A percentile compares a stretch with the other conserved stretches of the same genome.
phyloP scores from a whole-genome alignment of 2,113 vertebrate species.

The Mohoua ochrocephala region DNA sequence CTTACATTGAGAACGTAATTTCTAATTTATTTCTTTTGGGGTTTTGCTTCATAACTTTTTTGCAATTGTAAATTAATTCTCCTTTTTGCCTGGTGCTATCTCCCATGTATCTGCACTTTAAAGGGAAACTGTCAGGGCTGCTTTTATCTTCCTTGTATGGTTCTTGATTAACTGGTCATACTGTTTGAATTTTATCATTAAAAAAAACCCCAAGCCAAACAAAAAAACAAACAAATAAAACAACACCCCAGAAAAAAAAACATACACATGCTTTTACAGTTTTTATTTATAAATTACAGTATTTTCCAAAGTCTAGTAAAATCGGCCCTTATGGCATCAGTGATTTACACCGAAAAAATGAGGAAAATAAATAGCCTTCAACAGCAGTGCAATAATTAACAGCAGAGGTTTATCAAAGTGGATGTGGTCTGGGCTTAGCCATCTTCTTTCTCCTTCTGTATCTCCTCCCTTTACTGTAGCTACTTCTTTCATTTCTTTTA shows the following conservation, averaged over 20 bases:
- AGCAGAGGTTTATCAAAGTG: neutral
- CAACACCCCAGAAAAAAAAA: rapidly evolving
- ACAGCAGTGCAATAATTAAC: neutral
- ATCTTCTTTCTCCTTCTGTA: neutral
- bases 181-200: neutral
- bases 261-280: neutral
- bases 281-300: neutral
- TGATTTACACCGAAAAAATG: neutral
- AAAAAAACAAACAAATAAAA: neutral
- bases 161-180: neutral
- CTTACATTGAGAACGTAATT: too few relatives aligned
- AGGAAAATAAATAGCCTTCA: neutral
- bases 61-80: neutral
- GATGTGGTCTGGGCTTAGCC: neutral
- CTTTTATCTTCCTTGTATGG: neutral
- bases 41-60: neutral
- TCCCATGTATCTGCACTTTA: neutral
- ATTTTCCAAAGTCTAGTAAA: neutral
- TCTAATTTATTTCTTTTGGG: neutral
- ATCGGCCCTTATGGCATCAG: neutral
- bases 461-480: neutral
- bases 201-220: neutral
- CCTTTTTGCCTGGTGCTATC: neutral
- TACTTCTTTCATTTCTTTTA: neutral
- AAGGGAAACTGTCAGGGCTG: neutral